phyloP scores from a whole-genome alignment of 2,797 vertebrate genomes.

The Fundulus diaphanus region DNA sequence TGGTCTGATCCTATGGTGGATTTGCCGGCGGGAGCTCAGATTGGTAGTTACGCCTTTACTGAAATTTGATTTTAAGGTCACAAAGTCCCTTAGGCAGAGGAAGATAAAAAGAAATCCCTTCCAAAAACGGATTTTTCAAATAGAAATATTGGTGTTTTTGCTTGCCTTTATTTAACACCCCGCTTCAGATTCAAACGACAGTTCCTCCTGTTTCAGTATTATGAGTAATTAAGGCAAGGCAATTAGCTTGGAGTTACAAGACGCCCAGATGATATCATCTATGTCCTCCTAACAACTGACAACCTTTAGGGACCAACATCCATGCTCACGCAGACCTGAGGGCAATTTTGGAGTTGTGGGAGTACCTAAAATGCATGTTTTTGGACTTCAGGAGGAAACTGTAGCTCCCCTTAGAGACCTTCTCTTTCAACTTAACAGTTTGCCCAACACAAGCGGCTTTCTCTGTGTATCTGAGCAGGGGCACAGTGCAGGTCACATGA shows the following conservation, averaged over 20 bases:
- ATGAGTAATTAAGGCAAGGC: background rate
- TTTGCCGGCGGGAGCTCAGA: background rate
- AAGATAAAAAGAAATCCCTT: background rate
- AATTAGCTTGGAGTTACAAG: background rate
- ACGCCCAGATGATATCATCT: background rate
- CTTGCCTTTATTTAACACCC: background rate
- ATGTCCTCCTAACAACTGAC: background rate
- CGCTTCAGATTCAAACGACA: no score
- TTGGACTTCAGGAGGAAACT: background rate
- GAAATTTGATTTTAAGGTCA: slow-evolving; percentile 2
- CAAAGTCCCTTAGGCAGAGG: background rate
- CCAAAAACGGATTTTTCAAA: background rate
- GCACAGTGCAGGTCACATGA: background rate
- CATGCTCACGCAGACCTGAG: background rate
- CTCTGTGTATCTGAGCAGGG: background rate
- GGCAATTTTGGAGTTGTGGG: background rate
- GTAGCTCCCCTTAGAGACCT: background rate
- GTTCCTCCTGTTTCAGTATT: background rate
- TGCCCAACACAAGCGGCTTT: background rate
- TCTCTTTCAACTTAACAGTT: background rate
- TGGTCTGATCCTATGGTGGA: background rate
- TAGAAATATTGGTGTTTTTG: background rate
- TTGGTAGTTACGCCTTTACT: background rate
- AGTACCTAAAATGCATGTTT: background rate
- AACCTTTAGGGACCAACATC: background rate